Evolutionary conservation across 2,888 invertebrate species (phyloP), one percentile per base, ranked within the genome.

Genomic region (Drosophila subsilvestris): DNA sequence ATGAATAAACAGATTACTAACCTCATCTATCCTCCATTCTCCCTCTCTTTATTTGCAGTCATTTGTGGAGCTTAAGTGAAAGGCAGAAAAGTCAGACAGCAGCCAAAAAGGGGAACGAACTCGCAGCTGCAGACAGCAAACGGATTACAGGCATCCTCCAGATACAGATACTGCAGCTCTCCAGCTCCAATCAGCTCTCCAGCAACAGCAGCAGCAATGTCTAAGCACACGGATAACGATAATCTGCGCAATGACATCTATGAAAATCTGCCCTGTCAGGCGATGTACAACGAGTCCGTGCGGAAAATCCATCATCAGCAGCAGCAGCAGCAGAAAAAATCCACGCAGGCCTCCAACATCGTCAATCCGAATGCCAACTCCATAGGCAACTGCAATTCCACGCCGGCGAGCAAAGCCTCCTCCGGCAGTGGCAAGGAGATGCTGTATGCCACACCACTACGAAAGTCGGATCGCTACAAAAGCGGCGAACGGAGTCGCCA

Each of bases 211-310:
- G 54, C 48, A 81, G 82, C 80, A 75, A 92, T 92, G 92, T 92
- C 92, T 76, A 91, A 91, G 81, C 90, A 91, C 86, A 84, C 92
- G 73, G 91, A 92, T 83, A 92, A 92, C 78, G 92, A 92, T 84
- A 91, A 91, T 84, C 86, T 91, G 75, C 91, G 91, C 75, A 92
- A 92, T 87, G 92, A 92, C 83, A 92, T 92, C 77, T 92, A 92
- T 74, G 92, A 92, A 81, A 92, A 92, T 81, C 79, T 92, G 74
- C 92, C 92, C 9, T 92, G 92, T 68, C 92, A 92, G 86, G 92
- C 92, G 67, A 92, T 92, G 92, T 92, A 90, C 76, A 92, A 92
- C 79, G 92, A 92, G 73, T 91, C 92, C 25, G 92, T 92, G 57
- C 90, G 92, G 50, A 92, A 92, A 76, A 92, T 92, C 14, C 37